Evolutionary conservation across 2,113 vertebrate species (phyloP).

Genomic region (Corythaeola cristata): DNA sequence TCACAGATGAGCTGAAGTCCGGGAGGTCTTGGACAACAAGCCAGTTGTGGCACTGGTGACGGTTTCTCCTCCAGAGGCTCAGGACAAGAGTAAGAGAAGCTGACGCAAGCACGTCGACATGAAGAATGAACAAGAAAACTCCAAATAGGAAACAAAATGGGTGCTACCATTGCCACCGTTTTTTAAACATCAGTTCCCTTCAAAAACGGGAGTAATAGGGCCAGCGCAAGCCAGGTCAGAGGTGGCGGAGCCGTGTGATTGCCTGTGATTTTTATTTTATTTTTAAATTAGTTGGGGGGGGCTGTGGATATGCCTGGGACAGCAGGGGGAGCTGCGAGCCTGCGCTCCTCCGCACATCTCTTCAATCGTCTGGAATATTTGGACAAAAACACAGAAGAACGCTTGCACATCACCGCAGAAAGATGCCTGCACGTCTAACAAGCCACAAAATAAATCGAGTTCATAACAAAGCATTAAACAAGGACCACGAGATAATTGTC

Average conservation of each 20-base stretch:
- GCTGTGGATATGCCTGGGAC: not conserved
- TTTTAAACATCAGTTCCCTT: not conserved
- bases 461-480: constrained; percentile 38
- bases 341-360: not conserved
- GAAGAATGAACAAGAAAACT: not conserved
- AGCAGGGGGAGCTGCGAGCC: constrained; percentile 37
- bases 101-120: not conserved
- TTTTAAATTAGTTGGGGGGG: not conserved
- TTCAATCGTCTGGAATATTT: not conserved
- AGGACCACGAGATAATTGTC: constrained; percentile 41
- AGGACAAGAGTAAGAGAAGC: not conserved
- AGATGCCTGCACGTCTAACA: not conserved
- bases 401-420: not conserved
- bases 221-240: not conserved
- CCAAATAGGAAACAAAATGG: not conserved
- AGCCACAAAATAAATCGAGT: not conserved
- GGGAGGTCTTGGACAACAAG: not conserved
- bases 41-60: not conserved
- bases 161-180: fast-evolving
- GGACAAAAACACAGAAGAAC: not conserved
- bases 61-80: not conserved
- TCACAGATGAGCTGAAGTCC: not conserved
- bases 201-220: not conserved
- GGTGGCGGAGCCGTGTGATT: fast-evolving
- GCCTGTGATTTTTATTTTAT: not conserved